Conservation (phyloP, 2,797 vertebrate genomes). For the Pteropus rufus region DNA sequence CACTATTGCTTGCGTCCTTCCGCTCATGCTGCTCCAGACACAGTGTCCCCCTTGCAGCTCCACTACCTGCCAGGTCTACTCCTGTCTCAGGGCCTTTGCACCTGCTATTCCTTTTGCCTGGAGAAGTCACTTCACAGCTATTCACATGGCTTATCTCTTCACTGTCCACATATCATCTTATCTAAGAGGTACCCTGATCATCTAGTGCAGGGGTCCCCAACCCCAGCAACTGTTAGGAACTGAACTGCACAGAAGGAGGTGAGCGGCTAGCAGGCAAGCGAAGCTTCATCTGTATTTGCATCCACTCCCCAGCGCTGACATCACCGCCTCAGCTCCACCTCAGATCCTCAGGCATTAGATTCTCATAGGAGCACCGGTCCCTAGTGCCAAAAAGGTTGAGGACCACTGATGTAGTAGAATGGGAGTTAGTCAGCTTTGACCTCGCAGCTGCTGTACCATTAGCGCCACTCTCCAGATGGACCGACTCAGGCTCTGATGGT, state of each 20-base stretch:
- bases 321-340: too few species aligned
- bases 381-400: too few species aligned
- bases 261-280: too few species aligned
- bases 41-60: not conserved
- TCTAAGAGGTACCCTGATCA: not conserved
- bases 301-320: too few species aligned
- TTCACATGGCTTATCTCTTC: not conserved
- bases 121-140: not conserved
- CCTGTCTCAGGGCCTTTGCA: not conserved
- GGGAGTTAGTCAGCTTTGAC: not conserved
- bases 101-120: not conserved
- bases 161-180: too few species aligned
- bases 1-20: not conserved
- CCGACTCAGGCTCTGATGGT: not conserved
- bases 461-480: not conserved
- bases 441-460: not conserved
- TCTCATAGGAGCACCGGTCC: too few species aligned
- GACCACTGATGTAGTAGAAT: not conserved
- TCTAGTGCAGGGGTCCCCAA: too few species aligned
- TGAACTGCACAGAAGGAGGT: too few species aligned
- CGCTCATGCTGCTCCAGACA: not conserved
- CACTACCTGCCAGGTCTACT: not conserved
- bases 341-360: too few species aligned
- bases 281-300: too few species aligned
- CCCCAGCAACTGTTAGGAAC: too few species aligned